Evolutionary conservation across 1,140 invertebrate genomes (phyloP), one percentile per base, ranked within the genome.

Genomic region (Musca vetustissima): DNA sequence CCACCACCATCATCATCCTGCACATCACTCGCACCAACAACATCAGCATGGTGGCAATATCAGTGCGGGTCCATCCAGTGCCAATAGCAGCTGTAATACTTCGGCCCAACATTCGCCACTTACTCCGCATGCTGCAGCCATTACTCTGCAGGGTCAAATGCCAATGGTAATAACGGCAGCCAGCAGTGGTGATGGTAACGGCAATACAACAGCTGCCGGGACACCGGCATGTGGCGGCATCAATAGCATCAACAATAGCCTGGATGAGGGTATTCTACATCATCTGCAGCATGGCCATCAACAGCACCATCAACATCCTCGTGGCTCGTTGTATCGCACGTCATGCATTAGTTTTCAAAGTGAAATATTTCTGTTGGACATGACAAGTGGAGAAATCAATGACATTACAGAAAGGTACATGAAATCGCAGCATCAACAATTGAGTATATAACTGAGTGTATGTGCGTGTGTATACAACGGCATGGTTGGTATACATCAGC

Each of bases 311-410:
- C 53, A 57, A 15, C 21, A 22, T 11, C 22, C 32, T 17, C 28
- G 21, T 57, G 53, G 53, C 53, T 57, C 53, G 13, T 22, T 21
- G 21, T 22, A 32, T 19, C 57, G 57, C 25, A 19, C 57, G 19
- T 11, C 57, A 61, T 61, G 57, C 36, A 15, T 36, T 17, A 61
- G 57, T 36, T 61, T 61, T 61, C 57, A 32, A 36, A 61, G 57
- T 61, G 57, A 61, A 36, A 61, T 61, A 36, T 32, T 61, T 15
- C 15, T 36, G 28, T 36, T 61, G 28, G 28, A 61, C 36, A 19
- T 43, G 57, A n/a, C 36, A 36, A 61, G 36, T 13, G 57, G 57
- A 32, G 57, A 61, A 36, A 61, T 61, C 28, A 43, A 36, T 61
- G 57, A 61, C 1, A 24, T 59, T 15, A 36, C 17, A 36, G 57